Conservation (phyloP, 2,888 invertebrate genomes). For the Lacanobia wlatinum region DNA sequence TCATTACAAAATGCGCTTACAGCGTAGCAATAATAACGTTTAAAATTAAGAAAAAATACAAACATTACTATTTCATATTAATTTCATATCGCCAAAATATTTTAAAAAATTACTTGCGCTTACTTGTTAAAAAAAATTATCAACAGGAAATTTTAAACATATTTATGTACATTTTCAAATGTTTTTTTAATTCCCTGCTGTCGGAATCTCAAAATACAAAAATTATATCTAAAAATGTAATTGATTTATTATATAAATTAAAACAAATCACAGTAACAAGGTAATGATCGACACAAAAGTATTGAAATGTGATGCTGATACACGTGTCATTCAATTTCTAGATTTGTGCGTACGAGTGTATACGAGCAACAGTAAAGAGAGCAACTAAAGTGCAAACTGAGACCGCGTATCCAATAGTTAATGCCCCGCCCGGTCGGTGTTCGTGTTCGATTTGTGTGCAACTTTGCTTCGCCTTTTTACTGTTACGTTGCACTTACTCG, state of each 20-base stretch:
- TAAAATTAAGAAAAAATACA: constrained; percentile 73
- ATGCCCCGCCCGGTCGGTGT: neutral
- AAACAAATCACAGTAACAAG: constrained; percentile 89
- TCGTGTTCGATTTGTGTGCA: neutral
- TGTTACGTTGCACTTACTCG: constrained; percentile 21
- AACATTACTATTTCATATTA: constrained; percentile 68
- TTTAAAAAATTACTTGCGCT: constrained; percentile 74
- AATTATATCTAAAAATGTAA: constrained; percentile 72
- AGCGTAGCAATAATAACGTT: constrained; percentile 85
- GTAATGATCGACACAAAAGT: constrained; percentile 79
- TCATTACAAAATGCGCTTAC: constrained; percentile 86
- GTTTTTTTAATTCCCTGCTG: constrained; percentile 68
- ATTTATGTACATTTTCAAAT: constrained; percentile 66
- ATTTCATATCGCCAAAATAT: constrained; percentile 61
- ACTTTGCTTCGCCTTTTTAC: constrained; percentile 5
- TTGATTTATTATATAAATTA: constrained; percentile 79
- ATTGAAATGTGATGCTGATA: constrained; percentile 80
- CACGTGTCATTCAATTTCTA: constrained; percentile 47
- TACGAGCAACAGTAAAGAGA: constrained; percentile 27
- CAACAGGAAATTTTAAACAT: constrained; percentile 73
- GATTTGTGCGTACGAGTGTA: constrained; percentile 59
- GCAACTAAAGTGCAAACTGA: neutral
- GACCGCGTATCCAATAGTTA: neutral
- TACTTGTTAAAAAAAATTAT: constrained; percentile 72
- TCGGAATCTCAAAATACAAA: constrained; percentile 80